Base-by-base conservation (phyloP, 2,113 vertebrate species). In the Hymenochirus boettgeri region DNA sequence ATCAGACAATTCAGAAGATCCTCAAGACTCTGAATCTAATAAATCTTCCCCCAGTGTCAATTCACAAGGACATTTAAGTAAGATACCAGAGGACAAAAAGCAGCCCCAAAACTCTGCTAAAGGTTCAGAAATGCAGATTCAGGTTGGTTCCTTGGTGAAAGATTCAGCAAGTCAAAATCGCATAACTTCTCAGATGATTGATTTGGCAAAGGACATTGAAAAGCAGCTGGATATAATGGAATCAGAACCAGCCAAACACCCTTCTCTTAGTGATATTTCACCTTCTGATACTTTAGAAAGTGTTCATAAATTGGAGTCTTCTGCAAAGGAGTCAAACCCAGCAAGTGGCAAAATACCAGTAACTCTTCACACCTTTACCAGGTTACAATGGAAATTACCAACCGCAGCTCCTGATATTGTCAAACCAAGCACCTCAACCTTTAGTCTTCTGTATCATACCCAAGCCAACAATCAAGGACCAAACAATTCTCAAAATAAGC, bases 321-420 rank as follows among this genome's bases (percentile, higher is more conserved):
- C 17, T 8, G 23, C 4, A 3, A 50, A 27, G 29, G 1, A 37
- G 11, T 9, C 64, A 56, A 53, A 72, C 11, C 3, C 0, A 29
- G 63, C 18, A n/a, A 11, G 10, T 9, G 29, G 5, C 4, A 18
- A 1, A 7, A 57, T 17, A 65, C 18, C 4, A 57, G 31, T 25
- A n/a, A 26, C 18, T 12, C 13, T 23, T 4, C 39, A 39, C 23
- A 23, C 2, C 11, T 42, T 13, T 5, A 63, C 23, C 15, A 33
- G 7, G 18, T 15, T 11, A 2, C 17, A 17, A 21, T 12, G 2
- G 2, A 4, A n/a, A 7, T 53, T 17, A 4, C 35, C 59, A 58
- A 0, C 5, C 29, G 0, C 1, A 24, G n/a, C 0, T 0, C 1
- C 21, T 46, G 5, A 10, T 21, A 26, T 3, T 2, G 0, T 29